Base-by-base conservation (phyloP, 2,888 invertebrate species). In the Lissonota sp. region DNA sequence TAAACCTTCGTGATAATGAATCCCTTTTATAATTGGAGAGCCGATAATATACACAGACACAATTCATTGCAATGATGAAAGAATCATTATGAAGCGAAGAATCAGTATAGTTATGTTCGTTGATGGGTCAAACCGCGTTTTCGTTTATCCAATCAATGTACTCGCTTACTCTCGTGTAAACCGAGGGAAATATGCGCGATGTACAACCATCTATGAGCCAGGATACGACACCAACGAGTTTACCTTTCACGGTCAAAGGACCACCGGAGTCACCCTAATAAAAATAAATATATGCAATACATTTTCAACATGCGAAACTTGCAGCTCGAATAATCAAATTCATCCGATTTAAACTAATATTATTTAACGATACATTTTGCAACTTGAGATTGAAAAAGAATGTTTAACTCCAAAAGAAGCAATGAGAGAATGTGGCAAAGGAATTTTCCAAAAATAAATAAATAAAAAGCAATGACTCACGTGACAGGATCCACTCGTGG, bases 221-320 rank as follows among this genome's bases (percentile, higher is more conserved):
- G 26, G 90, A 91, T n/a, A 88, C 88, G 4, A 91, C 77, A 71
- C 91, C 91, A 12, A 85, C 72, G 51, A 91, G 87, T 79, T 85
- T 87, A 49, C 86, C 88, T 0, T 85, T 62, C 8, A 90, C 85
- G 14, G 86, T 88, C 83, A 91, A 81, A 57, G 91, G 91, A 69
- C 91, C 3, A 26, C 26, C 26, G 26, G 1, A 26, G 26, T 26
- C 26, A 26, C 1, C 3, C 26, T 26, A 90, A 75, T 91, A 90
- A 37, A 89, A 90, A 26, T 26, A n/a, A n/a, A n/a, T n/a, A n/a
- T 26, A 3, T 26, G 3, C 26, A 3, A 26, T 3, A 26, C 26
- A 26, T 26, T 26, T 26, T 26, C 26, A 26, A 2, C 26, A 26
- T 1, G 26, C 26, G 3, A 26, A 26, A 26, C 26, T 26, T 26